Conservation (phyloP, 2,113 vertebrate genomes). For the Nymphicus hollandicus region DNA sequence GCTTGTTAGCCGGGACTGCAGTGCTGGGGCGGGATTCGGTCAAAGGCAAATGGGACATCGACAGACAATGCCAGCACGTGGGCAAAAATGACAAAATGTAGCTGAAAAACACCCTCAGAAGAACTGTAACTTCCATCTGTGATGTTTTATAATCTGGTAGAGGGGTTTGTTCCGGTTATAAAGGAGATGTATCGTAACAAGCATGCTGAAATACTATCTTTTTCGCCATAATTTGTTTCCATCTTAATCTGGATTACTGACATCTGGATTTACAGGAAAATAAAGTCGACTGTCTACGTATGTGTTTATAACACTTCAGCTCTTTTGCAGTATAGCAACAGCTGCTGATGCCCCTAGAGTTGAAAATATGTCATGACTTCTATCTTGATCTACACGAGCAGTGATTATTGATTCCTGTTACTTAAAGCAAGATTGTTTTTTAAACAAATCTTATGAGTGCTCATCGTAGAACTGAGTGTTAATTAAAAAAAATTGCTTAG, state of each 20-base stretch:
- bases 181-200: neutral
- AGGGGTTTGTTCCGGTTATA: fast-evolving
- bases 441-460: neutral
- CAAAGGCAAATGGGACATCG: neutral
- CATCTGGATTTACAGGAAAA: conserved; percentile 1
- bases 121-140: neutral
- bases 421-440: neutral
- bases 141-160: neutral
- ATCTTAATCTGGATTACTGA: neutral
- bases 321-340: conserved; percentile 26
- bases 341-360: conserved; percentile 59
- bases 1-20: neutral
- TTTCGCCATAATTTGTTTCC: neutral
- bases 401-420: neutral
- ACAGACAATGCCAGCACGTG: neutral
- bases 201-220: fast-evolving
- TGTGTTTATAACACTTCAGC: conserved; percentile 26
- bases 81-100: neutral
- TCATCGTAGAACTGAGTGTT: neutral
- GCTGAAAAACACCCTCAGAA: neutral
- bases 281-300: neutral
- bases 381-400: neutral
- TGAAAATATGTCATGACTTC: conserved; percentile 15
- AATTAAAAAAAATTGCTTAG: neutral
- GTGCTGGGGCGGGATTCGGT: neutral